These are phyloP conservation scores for Anagrus nilaparvatae DNA, from an alignment of 1,140 invertebrate species.

Conservation along the genomic window DNA sequence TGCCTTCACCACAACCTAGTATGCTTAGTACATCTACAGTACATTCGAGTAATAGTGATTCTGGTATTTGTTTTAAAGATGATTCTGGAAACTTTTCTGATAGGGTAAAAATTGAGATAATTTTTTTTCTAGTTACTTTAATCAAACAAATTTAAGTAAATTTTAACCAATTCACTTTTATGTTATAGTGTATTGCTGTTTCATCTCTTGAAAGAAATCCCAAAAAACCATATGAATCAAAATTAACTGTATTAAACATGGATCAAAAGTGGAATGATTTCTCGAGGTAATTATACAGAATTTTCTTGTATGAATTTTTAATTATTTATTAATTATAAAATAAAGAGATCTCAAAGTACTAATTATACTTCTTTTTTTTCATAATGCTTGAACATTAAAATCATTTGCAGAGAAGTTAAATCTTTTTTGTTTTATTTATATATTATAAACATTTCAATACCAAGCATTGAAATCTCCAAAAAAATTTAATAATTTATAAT, in stretches of 20 bases:
- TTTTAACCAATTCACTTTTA: constrained; percentile 1
- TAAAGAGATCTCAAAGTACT: neutral
- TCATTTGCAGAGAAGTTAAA: no score
- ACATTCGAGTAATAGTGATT: constrained; percentile 88
- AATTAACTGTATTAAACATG: constrained; percentile 30
- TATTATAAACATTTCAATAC: no score
- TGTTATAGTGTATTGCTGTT: constrained; percentile 10
- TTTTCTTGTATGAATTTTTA: constrained; percentile 5
- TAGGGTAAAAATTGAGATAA: constrained; percentile 16
- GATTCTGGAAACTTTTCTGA: constrained; percentile 73
- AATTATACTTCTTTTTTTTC: neutral
- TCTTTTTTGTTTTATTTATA: no score
- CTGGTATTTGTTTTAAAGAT: constrained; percentile 85
- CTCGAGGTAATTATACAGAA: constrained; percentile 13
- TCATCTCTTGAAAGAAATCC: constrained; percentile 15
- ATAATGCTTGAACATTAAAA: neutral
- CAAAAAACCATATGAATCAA: constrained; percentile 21
- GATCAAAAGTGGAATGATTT: constrained; percentile 28
- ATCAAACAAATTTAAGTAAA: neutral
- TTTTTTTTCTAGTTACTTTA: constrained; percentile 4
- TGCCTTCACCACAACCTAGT: constrained; percentile 74
- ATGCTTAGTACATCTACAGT: constrained; percentile 71
- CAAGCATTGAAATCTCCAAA: no score
- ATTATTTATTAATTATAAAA: neutral
- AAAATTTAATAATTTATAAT: no score